Conservation (phyloP, 2,888 invertebrate genomes). For the Lasioglossum calceatum region DNA sequence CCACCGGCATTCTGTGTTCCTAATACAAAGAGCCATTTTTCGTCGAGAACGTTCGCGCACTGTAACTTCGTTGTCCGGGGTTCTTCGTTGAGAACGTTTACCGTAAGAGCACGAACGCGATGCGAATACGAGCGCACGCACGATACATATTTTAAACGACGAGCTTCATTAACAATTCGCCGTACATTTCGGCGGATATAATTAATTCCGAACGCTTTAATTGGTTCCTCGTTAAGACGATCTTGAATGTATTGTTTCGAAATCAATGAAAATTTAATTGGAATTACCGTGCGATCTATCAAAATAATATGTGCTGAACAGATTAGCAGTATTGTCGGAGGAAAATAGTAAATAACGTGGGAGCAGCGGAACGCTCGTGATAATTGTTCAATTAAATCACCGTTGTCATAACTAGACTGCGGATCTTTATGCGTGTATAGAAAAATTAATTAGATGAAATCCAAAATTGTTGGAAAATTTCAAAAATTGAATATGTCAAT, state of each 20-base stretch:
- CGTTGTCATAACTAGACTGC: neutral
- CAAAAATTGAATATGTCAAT: too few species aligned
- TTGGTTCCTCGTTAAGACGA: neutral
- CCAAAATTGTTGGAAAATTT: too few species aligned
- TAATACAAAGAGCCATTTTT: neutral
- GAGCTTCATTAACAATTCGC: neutral
- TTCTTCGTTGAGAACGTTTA: neutral
- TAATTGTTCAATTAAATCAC: neutral
- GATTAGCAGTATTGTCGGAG: neutral
- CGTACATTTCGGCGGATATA: neutral
- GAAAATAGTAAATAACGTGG: neutral
- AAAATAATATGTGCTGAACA: neutral
- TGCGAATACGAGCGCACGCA: neutral
- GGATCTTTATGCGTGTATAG: too few species aligned
- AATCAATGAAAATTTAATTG: neutral
- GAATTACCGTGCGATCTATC: neutral
- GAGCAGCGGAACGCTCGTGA: neutral
- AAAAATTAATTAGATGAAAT: too few species aligned
- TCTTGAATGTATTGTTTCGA: neutral
- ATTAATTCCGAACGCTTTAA: neutral
- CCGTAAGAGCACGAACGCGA: neutral
- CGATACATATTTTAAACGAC: neutral
- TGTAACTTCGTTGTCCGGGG: neutral
- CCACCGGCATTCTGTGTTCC: neutral
- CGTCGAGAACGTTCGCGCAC: conserved; percentile 16